phyloP scores from a whole-genome alignment of 2,888 invertebrate species.

The Drosophila infuscata region DNA sequence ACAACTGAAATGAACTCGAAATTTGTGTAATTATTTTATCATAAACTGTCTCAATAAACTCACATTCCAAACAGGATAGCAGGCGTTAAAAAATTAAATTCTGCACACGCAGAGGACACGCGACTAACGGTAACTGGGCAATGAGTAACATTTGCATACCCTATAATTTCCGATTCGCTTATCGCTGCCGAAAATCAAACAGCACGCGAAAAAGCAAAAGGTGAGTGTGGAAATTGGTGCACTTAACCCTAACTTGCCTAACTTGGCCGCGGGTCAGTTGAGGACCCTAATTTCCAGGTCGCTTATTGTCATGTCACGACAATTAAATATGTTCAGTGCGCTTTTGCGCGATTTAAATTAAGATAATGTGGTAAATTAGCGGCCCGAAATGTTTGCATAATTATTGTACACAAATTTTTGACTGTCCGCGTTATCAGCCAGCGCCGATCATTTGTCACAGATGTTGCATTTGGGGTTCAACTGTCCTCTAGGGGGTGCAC shows the following conservation, averaged over 20 bases:
- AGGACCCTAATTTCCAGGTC: slow-evolving; percentile 70
- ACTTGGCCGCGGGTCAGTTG: slow-evolving; percentile 32
- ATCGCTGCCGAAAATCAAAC: slow-evolving; percentile 75
- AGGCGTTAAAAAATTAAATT: slow-evolving; percentile 70
- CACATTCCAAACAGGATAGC: slow-evolving; percentile 65
- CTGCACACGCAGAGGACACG: slow-evolving; percentile 55
- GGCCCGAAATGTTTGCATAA: slow-evolving; percentile 78
- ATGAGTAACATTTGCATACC: slow-evolving; percentile 72
- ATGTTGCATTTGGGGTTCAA: slow-evolving; percentile 70
- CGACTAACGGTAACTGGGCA: slow-evolving; percentile 42
- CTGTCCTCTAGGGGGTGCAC: slow-evolving; percentile 48
- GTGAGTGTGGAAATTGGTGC: slow-evolving; percentile 17
- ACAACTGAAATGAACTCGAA: slow-evolving; percentile 7
- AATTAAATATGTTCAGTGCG: slow-evolving; percentile 73
- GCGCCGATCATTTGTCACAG: slow-evolving; percentile 83
- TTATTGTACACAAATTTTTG: slow-evolving; percentile 60
- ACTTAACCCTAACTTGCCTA: slow-evolving; percentile 57
- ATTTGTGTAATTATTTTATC: slow-evolving; percentile 71
- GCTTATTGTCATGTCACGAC: slow-evolving; percentile 77
- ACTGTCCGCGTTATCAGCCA: slow-evolving; percentile 74
- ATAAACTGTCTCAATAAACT: slow-evolving; percentile 51
- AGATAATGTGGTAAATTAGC: slow-evolving; percentile 83
- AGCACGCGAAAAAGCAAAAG: slow-evolving; percentile 48
- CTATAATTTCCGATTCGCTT: slow-evolving; percentile 72
- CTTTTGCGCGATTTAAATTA: slow-evolving; percentile 79